A percentile compares a stretch with the other conserved stretches of the same genome.
phyloP scores from a whole-genome alignment of 2,888 invertebrate species.

The Megaustenia siamemsis region DNA sequence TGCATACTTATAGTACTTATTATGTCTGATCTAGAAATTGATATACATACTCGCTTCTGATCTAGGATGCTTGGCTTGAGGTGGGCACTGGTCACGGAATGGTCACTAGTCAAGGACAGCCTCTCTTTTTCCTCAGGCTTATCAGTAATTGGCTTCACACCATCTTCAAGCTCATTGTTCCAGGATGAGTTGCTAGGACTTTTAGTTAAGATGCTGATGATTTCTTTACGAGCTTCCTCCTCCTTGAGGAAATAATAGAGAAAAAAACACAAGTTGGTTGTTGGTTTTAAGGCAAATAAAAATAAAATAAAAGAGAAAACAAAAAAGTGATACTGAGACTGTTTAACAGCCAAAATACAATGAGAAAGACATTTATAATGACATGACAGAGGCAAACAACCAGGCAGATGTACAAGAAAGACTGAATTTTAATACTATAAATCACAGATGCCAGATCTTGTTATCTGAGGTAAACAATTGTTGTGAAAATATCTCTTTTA shows the following conservation, averaged over 20 bases:
- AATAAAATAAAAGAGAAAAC: no score
- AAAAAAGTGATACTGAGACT: no score
- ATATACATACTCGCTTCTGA: constrained; percentile 57
- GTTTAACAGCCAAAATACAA: no score
- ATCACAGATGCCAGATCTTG: no score
- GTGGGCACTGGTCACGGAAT: constrained; percentile 57
- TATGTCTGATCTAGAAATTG: neutral
- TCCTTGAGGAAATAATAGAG: constrained; percentile 50
- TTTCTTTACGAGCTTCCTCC: constrained; percentile 62
- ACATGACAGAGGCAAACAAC: neutral
- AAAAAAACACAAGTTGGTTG: neutral
- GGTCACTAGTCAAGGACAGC: constrained; percentile 86
- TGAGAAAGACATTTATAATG: neutral
- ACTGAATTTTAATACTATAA: no score
- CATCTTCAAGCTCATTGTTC: constrained; percentile 86
- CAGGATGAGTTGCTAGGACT: constrained; percentile 95
- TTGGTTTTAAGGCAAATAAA: no score
- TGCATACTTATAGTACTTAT: no score
- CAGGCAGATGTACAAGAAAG: neutral
- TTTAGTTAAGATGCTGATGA: constrained; percentile 84
- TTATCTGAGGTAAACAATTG: no score
- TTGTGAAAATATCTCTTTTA: no score
- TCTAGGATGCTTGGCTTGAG: constrained; percentile 55
- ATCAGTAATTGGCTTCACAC: constrained; percentile 60
- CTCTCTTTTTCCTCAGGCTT: constrained; percentile 86